Percentiles rank a stretch among this genome's conserved stretches.
These are phyloP conservation scores for Digitonthophagus gazella DNA, from an alignment of 2,888 invertebrate genomes.

Conservation along the genomic window DNA sequence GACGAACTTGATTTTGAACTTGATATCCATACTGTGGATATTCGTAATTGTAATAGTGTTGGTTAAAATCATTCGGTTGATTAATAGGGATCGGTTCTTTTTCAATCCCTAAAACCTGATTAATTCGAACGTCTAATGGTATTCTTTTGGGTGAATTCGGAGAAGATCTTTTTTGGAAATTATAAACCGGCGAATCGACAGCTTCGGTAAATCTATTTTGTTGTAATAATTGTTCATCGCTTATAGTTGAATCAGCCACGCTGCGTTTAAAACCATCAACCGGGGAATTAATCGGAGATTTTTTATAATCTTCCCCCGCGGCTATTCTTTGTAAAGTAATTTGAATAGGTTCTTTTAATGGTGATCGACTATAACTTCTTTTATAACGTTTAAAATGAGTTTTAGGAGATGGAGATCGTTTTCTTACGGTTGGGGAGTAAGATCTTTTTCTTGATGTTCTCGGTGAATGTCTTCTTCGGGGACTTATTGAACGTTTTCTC, in stretches of 20 bases:
- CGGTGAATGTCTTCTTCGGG: constrained; percentile 23
- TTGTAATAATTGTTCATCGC: constrained; percentile 52
- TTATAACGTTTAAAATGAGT: constrained; percentile 6
- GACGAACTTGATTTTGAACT: constrained; percentile 38
- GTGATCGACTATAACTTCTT: constrained; percentile 24
- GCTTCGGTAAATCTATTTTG: constrained; percentile 36
- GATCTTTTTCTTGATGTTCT: constrained; percentile 5
- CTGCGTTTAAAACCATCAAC: constrained; percentile 50
- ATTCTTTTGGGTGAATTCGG: constrained; percentile 56
- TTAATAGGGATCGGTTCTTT: constrained; percentile 41
- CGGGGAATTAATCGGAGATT: constrained; percentile 43
- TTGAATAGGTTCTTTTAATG: constrained; percentile 15
- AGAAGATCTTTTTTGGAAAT: constrained; percentile 12
- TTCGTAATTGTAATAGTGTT: constrained; percentile 21
- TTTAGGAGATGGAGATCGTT: constrained; percentile 17
- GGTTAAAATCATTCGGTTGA: constrained; percentile 29
- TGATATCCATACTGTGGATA: constrained; percentile 24
- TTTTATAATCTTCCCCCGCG: constrained; percentile 29
- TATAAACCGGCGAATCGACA: constrained; percentile 35
- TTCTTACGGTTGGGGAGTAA: background rate
- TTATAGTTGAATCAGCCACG: constrained; percentile 57
- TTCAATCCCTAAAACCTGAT: constrained; percentile 58
- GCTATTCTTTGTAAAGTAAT: constrained; percentile 31
- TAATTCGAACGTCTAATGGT: constrained; percentile 61
- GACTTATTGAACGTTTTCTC: constrained; percentile 4